phyloP scores from a whole-genome alignment of 1,140 invertebrate species.

The Bradynema listronoti region DNA sequence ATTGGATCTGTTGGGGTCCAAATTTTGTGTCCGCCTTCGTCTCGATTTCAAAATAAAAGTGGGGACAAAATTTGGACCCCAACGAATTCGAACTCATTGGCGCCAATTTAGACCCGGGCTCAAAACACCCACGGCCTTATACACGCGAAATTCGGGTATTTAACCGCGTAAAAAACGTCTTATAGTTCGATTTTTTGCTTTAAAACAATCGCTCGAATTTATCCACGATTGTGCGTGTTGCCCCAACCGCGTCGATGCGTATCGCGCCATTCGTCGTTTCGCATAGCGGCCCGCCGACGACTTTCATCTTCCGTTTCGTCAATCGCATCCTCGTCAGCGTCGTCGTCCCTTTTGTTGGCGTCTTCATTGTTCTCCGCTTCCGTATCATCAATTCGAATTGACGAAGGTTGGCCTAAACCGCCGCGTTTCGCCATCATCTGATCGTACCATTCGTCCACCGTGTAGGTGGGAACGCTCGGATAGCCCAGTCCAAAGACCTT shows the following conservation, averaged over 20 bases:
- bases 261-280: constrained; percentile 85
- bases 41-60: too few species aligned
- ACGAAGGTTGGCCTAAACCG: constrained; percentile 60
- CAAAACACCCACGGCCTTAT: too few species aligned
- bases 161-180: too few species aligned
- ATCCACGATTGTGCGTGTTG: constrained; percentile 75
- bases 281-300: constrained; percentile 71
- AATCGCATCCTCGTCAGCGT: constrained; percentile 48
- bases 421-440: constrained; percentile 75
- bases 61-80: too few species aligned
- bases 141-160: too few species aligned
- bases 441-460: constrained; percentile 90
- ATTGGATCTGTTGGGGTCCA: too few species aligned
- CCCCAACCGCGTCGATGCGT: constrained; percentile 76
- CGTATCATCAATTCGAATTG: constrained; percentile 2
- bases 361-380: constrained; percentile 11
- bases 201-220: constrained; percentile 7
- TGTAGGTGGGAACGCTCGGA: constrained; percentile 80
- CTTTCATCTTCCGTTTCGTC: constrained; percentile 66
- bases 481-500: constrained; percentile 87
- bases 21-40: too few species aligned
- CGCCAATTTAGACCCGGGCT: too few species aligned
- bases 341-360: constrained; percentile 38
- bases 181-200: too few species aligned
- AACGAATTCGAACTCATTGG: too few species aligned